Evolutionary conservation across 2,888 invertebrate genomes (phyloP).

Genomic region (Mesochorus sp.): DNA sequence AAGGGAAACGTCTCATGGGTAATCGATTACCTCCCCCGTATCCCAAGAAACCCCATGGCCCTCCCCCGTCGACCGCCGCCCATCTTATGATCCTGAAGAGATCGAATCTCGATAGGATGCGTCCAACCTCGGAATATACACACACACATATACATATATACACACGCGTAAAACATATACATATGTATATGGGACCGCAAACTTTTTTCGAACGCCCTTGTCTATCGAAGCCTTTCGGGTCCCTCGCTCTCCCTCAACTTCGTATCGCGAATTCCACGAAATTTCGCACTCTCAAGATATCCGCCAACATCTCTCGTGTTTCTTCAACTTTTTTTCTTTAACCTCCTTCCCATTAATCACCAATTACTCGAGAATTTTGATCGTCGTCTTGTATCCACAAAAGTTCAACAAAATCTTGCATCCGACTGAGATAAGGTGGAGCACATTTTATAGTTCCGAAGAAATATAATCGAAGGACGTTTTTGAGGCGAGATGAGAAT

Average conservation of each 20-base stretch:
- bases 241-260: not conserved
- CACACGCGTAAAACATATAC: not conserved
- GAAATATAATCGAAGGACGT: no score
- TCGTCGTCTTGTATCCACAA: no score
- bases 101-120: constrained; percentile 55
- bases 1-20: constrained; percentile 65
- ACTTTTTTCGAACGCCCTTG: constrained; percentile 35
- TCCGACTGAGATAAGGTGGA: not conserved
- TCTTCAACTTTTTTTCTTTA: not conserved
- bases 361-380: no score
- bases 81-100: constrained; percentile 56
- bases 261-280: constrained; percentile 29
- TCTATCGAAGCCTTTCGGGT: constrained; percentile 26
- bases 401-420: not conserved
- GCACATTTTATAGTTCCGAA: not conserved
- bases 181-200: not conserved
- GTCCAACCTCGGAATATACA: constrained; percentile 17
- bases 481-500: not conserved
- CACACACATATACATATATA: not conserved
- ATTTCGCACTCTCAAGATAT: constrained; percentile 9
- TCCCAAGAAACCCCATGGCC: constrained; percentile 57
- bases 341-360: not conserved
- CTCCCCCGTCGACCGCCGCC: constrained; percentile 57
- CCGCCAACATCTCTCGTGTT: not conserved
- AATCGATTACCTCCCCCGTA: constrained; percentile 65